Percentiles rank a stretch among this genome's conserved stretches.
These are phyloP conservation scores for Eretmocerus hayati DNA, from an alignment of 2,888 invertebrate species.

Conservation along the genomic window DNA sequence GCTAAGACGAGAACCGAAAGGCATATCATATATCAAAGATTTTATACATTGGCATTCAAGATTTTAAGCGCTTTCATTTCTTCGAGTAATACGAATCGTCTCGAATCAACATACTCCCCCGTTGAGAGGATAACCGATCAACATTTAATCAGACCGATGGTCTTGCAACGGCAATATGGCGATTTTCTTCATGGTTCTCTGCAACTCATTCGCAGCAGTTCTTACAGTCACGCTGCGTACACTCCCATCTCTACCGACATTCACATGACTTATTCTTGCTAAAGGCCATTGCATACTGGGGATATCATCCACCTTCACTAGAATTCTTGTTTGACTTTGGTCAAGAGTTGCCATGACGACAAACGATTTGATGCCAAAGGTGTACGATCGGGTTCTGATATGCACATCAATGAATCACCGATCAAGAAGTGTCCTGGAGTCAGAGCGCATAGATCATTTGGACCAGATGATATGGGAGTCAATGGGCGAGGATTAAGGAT, in stretches of 20 bases:
- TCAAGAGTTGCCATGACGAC: constrained; percentile 5
- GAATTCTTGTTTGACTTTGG: constrained; percentile 8
- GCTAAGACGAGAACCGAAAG: no score
- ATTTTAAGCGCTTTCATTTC: no score
- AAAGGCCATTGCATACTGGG: constrained; percentile 3
- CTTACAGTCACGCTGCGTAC: neutral
- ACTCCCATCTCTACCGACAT: constrained; percentile 2
- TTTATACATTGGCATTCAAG: no score
- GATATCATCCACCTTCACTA: constrained; percentile 12
- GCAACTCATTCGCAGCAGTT: neutral
- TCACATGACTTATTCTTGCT: neutral
- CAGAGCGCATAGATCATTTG: constrained; percentile 9
- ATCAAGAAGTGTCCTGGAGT: constrained; percentile 20
- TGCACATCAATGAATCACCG: constrained; percentile 9
- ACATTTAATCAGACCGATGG: neutral
- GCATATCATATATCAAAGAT: no score
- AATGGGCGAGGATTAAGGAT: constrained; percentile 20
- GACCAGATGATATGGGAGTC: constrained; percentile 12
- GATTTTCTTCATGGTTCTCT: neutral
- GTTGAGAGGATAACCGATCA: neutral
- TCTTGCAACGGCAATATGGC: neutral
- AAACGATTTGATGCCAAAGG: constrained; percentile 10
- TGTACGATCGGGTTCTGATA: constrained; percentile 2
- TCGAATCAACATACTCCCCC: constrained; percentile 1
- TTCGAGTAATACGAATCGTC: no score